A percentile compares a stretch with the other conserved stretches of the same genome.
Evolutionary conservation across 2,888 invertebrate species (phyloP).

Genomic region (Pegoplata infirma): DNA sequence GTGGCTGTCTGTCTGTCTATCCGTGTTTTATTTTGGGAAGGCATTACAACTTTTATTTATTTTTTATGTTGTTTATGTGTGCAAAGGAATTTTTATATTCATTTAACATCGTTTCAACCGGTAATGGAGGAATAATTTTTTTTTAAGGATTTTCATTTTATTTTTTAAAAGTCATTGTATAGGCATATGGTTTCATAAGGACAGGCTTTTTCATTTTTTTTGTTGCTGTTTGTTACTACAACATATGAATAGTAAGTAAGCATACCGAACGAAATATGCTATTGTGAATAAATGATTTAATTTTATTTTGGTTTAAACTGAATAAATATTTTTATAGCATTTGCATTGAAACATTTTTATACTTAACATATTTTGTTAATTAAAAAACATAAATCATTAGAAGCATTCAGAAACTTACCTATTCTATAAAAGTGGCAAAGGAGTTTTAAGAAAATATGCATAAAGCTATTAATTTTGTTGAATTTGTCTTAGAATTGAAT

Average conservation of each 20-base stretch:
- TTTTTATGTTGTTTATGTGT: constrained; percentile 58
- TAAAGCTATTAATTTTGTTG: constrained; percentile 11
- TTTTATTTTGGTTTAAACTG: constrained; percentile 13
- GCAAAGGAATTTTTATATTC: constrained; percentile 59
- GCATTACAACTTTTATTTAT: constrained; percentile 40
- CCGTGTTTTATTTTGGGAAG: not conserved
- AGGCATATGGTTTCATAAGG: constrained; percentile 42
- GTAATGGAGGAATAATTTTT: constrained; percentile 53
- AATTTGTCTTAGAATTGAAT: too few relatives aligned
- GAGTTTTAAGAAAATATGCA: not conserved
- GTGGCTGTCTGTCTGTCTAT: not conserved
- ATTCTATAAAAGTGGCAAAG: not conserved
- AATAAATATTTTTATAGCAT: constrained; percentile 31
- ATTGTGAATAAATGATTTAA: constrained; percentile 17
- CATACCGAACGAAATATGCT: constrained; percentile 25
- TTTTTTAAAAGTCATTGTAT: constrained; percentile 23
- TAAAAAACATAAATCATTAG: constrained; percentile 32
- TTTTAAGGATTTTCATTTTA: constrained; percentile 11
- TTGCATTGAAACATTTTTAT: constrained; percentile 26
- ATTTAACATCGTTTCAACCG: constrained; percentile 55
- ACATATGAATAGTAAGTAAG: not conserved
- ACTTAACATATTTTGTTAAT: constrained; percentile 34
- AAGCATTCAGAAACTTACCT: not conserved
- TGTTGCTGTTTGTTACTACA: not conserved
- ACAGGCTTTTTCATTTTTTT: not conserved